phyloP scores from a whole-genome alignment of 2,888 invertebrate species.

The Drepana falcataria region DNA sequence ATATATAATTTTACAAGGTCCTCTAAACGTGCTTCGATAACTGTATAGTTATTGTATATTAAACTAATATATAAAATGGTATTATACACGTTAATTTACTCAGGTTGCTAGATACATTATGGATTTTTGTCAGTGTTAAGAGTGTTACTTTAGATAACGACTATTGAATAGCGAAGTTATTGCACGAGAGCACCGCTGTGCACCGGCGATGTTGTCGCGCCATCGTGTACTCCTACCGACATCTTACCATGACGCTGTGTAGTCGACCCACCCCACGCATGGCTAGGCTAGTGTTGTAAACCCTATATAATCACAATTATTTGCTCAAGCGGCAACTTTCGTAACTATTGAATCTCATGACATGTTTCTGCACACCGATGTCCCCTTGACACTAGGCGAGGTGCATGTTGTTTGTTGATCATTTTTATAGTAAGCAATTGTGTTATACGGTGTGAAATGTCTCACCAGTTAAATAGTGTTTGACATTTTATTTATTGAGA shows the following conservation, averaged over 20 bases:
- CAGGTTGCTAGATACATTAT: conserved; percentile 67
- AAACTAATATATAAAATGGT: conserved; percentile 58
- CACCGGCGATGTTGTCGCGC: conserved; percentile 55
- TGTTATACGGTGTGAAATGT: conserved; percentile 74
- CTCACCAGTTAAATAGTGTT: conserved; percentile 73
- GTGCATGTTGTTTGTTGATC: conserved; percentile 76
- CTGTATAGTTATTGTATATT: conserved; percentile 70
- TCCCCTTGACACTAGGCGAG: conserved; percentile 60
- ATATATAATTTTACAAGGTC: conserved; percentile 55
- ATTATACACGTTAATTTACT: conserved; percentile 68
- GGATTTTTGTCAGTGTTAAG: conserved; percentile 55
- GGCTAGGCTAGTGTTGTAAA: conserved; percentile 52
- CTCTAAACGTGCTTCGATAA: conserved; percentile 61
- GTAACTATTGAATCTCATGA: conserved; percentile 76
- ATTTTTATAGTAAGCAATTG: conserved; percentile 77
- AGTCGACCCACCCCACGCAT: conserved; percentile 70
- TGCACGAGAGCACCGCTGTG: conserved; percentile 47
- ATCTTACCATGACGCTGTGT: conserved; percentile 49
- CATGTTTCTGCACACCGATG: conserved; percentile 60
- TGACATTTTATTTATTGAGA: conserved; percentile 77
- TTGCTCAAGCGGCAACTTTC: conserved; percentile 75
- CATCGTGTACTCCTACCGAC: conserved; percentile 43
- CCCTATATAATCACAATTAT: conserved; percentile 61
- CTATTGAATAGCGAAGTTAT: conserved; percentile 50
- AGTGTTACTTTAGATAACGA: conserved; percentile 41